Conservation (phyloP, 2,113 vertebrate genomes). For the Rhinoderma darwinii region DNA sequence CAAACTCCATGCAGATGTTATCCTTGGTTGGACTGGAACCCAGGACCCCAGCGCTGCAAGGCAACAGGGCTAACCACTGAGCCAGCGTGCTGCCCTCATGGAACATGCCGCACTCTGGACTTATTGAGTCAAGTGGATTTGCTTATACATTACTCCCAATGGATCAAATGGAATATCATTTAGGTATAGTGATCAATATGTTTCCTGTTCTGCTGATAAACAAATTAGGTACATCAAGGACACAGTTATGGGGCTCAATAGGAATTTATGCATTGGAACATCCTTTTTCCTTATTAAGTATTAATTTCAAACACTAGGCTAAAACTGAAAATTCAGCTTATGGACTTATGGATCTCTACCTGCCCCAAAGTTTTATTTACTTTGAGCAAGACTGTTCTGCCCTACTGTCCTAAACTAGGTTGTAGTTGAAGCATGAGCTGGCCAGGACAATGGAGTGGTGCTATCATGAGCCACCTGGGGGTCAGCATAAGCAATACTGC, state of each 20-base stretch:
- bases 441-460: not conserved
- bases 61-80: no score
- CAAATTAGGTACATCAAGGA: no score
- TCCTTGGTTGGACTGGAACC: no score
- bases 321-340: not conserved
- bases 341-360: not conserved
- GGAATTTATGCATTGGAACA: no score
- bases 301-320: no score
- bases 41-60: no score
- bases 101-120: not conserved
- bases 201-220: not conserved
- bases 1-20: no score
- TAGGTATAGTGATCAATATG: not conserved
- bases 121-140: not conserved
- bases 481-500: not conserved
- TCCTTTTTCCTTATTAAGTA: no score
- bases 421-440: not conserved
- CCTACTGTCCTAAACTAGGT: no score
- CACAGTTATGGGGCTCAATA: no score
- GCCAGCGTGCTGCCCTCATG: no score
- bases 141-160: not conserved
- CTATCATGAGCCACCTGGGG: not conserved
- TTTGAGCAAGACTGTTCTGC: not conserved
- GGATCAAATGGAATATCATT: not conserved
- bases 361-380: not conserved